Evolutionary conservation across 2,113 vertebrate genomes (phyloP).

Genomic region (Silurus glanis): DNA sequence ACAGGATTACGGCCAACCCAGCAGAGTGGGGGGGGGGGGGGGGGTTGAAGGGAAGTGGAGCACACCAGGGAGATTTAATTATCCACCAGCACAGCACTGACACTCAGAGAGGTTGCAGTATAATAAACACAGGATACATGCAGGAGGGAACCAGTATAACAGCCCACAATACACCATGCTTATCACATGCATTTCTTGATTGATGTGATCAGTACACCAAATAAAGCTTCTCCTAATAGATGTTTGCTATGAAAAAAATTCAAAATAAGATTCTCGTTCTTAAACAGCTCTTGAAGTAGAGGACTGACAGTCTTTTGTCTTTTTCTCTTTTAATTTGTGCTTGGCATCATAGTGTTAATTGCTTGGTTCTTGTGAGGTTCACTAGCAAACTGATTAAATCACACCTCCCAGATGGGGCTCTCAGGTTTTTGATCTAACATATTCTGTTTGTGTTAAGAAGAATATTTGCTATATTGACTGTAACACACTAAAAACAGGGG

Average conservation of each 20-base stretch:
- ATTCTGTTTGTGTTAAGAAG: background rate
- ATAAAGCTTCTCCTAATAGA: background rate
- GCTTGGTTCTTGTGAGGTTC: constrained; percentile 51
- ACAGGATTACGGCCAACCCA: constrained; percentile 56
- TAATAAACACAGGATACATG: constrained; percentile 17
- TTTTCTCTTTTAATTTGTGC: background rate
- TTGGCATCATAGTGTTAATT: constrained; percentile 44
- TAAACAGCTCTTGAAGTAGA: background rate
- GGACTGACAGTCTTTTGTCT: background rate
- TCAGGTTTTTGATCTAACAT: constrained; percentile 27
- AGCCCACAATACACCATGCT: background rate
- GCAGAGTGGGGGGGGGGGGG: constrained; percentile 44
- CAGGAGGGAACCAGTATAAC: constrained; percentile 14
- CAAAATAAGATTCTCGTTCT: background rate
- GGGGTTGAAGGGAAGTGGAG: constrained; percentile 21
- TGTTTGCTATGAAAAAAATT: background rate
- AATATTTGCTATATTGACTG: background rate
- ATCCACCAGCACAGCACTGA: constrained; percentile 35
- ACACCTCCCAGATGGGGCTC: constrained; percentile 43
- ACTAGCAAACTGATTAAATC: constrained; percentile 53
- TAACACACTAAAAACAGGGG: background rate
- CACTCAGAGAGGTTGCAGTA: constrained; percentile 33
- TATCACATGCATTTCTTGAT: background rate
- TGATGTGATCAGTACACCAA: constrained; percentile 12
- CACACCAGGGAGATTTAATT: constrained; percentile 34